These are phyloP conservation scores for Rana temporaria DNA, from an alignment of 2,113 vertebrate species.

Conservation along the genomic window DNA sequence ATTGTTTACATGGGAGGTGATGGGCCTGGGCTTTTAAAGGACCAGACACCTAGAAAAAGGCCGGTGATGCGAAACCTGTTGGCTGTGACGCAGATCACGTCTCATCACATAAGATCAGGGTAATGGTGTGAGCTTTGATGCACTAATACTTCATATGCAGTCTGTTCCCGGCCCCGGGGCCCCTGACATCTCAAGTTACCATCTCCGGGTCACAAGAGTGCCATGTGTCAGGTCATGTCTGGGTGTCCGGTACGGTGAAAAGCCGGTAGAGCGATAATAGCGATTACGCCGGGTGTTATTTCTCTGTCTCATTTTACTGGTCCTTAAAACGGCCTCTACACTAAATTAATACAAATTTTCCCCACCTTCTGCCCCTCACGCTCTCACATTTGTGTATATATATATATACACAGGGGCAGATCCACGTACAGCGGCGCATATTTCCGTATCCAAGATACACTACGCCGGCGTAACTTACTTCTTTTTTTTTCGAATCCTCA, in stretches of 20 bases:
- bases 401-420: no score
- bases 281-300: neutral
- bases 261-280: neutral
- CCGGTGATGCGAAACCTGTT: neutral
- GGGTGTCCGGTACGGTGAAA: no score
- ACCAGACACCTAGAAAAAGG: neutral
- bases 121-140: neutral
- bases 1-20: neutral
- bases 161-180: neutral
- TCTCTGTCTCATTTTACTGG: neutral
- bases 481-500: no score
- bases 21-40: neutral
- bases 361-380: no score
- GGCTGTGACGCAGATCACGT: neutral
- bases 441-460: no score
- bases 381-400: no score
- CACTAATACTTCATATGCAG: neutral
- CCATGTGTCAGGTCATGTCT: neutral
- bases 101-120: conserved; percentile 1
- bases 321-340: neutral
- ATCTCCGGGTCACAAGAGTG: neutral
- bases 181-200: conserved; percentile 17
- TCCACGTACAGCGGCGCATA: no score
- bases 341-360: neutral
- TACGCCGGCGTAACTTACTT: no score